These are phyloP conservation scores for Dendrophyllia cribrosa DNA, from an alignment of 64 coral and sea anemone genomes.

Conservation along the genomic window DNA sequence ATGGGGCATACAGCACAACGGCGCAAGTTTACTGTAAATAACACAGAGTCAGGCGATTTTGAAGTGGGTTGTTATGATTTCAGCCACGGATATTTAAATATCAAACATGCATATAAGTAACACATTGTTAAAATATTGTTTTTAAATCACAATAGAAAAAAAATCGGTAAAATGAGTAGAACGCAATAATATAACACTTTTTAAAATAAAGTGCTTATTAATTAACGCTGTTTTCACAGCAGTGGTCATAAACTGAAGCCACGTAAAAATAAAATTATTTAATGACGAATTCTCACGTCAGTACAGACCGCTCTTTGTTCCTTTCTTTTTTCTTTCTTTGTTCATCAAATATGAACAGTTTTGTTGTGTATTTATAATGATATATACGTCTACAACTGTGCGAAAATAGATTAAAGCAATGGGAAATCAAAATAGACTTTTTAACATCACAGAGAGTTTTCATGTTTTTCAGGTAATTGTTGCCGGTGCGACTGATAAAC, in stretches of 20 bases:
- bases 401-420: not conserved
- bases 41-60: not conserved
- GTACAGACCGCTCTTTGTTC: not conserved
- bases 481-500: not conserved
- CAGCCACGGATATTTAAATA: not conserved
- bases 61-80: not conserved
- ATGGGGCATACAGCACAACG: no score
- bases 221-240: no score
- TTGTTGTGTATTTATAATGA: not conserved
- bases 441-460: not conserved
- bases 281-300: no score
- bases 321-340: not conserved
- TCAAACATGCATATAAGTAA: not conserved
- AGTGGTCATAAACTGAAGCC: no score
- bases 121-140: not conserved
- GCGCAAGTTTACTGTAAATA: no score
- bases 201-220: no score
- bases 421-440: not conserved
- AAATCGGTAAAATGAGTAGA: not conserved
- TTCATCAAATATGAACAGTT: conserved; percentile 23
- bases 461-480: not conserved
- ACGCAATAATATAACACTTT: no score
- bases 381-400: not conserved
- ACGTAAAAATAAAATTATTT: no score
- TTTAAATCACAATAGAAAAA: not conserved